Conservation (phyloP, 1,140 invertebrate species). For the Helicoverpa zea region DNA sequence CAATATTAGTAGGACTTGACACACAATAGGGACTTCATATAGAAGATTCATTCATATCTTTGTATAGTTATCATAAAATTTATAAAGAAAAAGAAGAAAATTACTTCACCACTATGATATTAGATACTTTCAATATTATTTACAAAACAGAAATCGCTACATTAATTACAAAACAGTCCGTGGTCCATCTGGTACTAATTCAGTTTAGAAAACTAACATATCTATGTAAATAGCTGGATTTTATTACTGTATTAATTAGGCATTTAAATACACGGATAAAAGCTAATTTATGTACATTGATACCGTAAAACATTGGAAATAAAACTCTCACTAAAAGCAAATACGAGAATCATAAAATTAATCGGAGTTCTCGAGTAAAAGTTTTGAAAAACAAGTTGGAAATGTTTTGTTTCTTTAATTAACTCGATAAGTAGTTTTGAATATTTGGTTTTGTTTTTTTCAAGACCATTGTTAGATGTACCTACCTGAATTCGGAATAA, state of each 20-base stretch:
- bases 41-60: too few relatives aligned
- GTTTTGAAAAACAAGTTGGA: conserved; percentile 22
- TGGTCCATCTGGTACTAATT: not conserved
- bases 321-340: conserved; percentile 22
- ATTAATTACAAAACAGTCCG: conserved; percentile 3
- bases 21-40: too few relatives aligned
- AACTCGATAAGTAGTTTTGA: not conserved
- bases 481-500: too few relatives aligned
- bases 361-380: conserved; percentile 22
- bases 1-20: too few relatives aligned
- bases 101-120: too few relatives aligned
- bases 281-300: conserved; percentile 38
- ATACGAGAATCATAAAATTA: conserved; percentile 25
- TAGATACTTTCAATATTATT: not conserved
- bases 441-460: not conserved
- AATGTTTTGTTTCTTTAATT: conserved; percentile 11
- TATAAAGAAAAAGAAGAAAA: too few relatives aligned
- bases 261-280: conserved; percentile 34
- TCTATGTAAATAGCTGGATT: conserved; percentile 22
- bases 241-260: conserved; percentile 40
- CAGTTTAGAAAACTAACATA: conserved; percentile 5
- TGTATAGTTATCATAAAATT: too few relatives aligned
- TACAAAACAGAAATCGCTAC: not conserved
- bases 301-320: conserved; percentile 32
- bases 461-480: too few relatives aligned